Percentiles rank a stretch among this genome's conserved stretches.
Evolutionary conservation across 1,140 invertebrate species (phyloP).

Genomic region (Streblospio benedicti): DNA sequence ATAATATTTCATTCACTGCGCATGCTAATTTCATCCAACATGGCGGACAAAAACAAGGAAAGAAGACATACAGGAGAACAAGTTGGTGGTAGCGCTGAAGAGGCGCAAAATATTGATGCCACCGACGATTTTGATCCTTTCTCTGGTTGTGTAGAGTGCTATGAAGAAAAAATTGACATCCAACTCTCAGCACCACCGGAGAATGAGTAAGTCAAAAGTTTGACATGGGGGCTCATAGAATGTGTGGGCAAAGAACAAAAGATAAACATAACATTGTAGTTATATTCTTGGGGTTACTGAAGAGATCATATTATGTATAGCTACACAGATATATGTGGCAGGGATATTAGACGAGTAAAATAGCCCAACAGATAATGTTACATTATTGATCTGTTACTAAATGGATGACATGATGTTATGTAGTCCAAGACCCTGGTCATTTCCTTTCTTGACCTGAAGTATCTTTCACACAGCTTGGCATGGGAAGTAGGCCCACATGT

Average conservation of each 20-base stretch:
- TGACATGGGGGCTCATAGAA: background rate
- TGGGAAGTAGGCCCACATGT: too few relatives aligned
- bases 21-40: too few relatives aligned
- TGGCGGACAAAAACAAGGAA: conserved; percentile 13
- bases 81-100: conserved; percentile 49
- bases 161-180: conserved; percentile 67
- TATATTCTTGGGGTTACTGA: too few relatives aligned
- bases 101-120: conserved; percentile 59
- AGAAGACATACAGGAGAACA: background rate
- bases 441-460: too few relatives aligned
- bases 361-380: too few relatives aligned
- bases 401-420: too few relatives aligned
- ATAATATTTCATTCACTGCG: too few relatives aligned
- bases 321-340: background rate
- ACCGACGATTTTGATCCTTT: conserved; percentile 67
- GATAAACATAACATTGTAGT: background rate
- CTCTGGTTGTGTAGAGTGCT: conserved; percentile 52
- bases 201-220: conserved; percentile 52
- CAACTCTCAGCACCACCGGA: conserved; percentile 53
- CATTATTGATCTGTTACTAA: too few relatives aligned
- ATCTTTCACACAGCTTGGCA: too few relatives aligned
- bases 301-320: too few relatives aligned
- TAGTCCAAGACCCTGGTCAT: too few relatives aligned
- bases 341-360: too few relatives aligned
- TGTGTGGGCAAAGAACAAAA: background rate